Percentiles rank a stretch among this genome's conserved stretches.
phyloP scores from a whole-genome alignment of 2,113 vertebrate genomes.

The Papio anubis region DNA sequence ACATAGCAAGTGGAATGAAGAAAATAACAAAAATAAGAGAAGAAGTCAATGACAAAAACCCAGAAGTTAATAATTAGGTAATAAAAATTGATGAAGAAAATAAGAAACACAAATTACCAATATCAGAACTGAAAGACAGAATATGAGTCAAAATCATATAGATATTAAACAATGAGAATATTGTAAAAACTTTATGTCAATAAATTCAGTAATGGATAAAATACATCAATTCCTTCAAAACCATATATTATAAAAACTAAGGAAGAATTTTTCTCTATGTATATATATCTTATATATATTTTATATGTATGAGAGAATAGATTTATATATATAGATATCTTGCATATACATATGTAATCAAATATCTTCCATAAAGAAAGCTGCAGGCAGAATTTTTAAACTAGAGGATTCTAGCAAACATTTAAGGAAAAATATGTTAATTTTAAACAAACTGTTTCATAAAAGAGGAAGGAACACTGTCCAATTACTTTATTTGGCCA shows the following conservation, averaged over 20 bases:
- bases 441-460: background rate
- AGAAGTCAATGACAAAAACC: background rate
- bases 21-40: background rate
- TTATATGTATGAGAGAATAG: background rate
- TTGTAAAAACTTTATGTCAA: background rate
- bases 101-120: background rate
- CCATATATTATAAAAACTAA: background rate
- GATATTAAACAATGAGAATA: background rate
- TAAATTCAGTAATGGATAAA: background rate
- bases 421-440: background rate
- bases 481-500: background rate
- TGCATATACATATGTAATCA: background rate
- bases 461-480: background rate
- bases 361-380: background rate
- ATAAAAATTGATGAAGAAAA: background rate
- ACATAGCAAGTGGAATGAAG: background rate
- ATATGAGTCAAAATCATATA: background rate
- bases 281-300: background rate
- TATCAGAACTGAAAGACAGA: background rate
- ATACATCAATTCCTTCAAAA: background rate
- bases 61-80: background rate
- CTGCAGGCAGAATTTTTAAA: background rate
- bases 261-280: background rate
- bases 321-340: background rate
- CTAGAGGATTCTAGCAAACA: background rate